Evolutionary conservation across 1,140 invertebrate species (phyloP), one percentile per base, ranked within the genome.

Genomic region (Polypedilum pembai): DNA sequence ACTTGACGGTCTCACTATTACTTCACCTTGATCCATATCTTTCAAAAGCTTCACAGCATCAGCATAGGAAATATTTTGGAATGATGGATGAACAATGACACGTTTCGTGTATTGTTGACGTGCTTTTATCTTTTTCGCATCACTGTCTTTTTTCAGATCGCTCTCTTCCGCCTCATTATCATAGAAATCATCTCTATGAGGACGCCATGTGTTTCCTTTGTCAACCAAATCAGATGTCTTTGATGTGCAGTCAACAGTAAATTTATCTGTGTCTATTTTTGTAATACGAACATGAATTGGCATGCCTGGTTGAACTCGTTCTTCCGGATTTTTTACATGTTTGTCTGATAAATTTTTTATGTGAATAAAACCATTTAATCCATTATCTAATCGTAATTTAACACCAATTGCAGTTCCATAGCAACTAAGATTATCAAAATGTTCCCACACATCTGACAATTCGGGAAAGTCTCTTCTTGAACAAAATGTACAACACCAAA

Each of bases 401-500:
- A 99, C 91, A 1, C 98, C 98, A 0, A 92, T 92, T 1, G 96
- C 94, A 83, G 96, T 93, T 0, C 98, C 98, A 0, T 94, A 95
- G 85, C 98, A 99, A 20, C 91, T 90, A 41, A 92, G 93, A 63
- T 94, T 92, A 83, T 98, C 96, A 85, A 98, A 98, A 84, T 99
- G 96, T 85, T 95, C 96, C 96, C 96, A 98, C 4, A 98, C 94
- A 83, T 99, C 95, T 45, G 93, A 94, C 0, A 98, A 84, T 80
- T 98, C 96, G 0, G 93, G 91, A 78, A 98, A 98, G 81, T 97
- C 93, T 82, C 95, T 96, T 79, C 96, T 96, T 76, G 93, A 84
- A 85, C 98, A 99, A 81, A 98, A 98, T 0, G 96, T 96, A 85
- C 98, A 99, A 80, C 96, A 93, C 95, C 96, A 99, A 7, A 96